Evolutionary conservation across 2,113 vertebrate genomes (phyloP).

Genomic region (Urocitellus parryii): DNA sequence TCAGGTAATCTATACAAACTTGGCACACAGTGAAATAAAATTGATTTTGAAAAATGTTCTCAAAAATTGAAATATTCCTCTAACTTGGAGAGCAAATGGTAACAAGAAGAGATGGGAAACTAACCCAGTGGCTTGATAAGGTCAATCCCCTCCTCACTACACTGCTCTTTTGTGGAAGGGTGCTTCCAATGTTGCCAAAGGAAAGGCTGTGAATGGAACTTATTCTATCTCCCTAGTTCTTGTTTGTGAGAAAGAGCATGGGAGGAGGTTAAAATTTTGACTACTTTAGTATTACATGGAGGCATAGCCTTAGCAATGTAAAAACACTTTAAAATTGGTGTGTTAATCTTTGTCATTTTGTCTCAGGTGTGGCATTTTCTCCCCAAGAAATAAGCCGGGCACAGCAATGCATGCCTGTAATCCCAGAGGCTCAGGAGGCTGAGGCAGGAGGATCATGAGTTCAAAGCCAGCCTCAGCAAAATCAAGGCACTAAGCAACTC

Average conservation of each 20-base stretch:
- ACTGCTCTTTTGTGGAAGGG: not conserved
- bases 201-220: not conserved
- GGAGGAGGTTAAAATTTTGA: not conserved
- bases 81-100: not conserved
- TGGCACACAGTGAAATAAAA: conserved; percentile 66
- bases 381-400: not conserved
- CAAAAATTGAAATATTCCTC: conserved; percentile 43
- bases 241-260: not conserved
- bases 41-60: not conserved
- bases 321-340: not conserved
- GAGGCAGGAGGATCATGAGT: too few relatives aligned
- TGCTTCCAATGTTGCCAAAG: not conserved
- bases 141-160: not conserved
- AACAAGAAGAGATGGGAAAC: conserved; percentile 27
- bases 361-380: not conserved
- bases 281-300: not conserved
- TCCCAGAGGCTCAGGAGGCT: too few relatives aligned
- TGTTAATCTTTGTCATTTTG: not conserved
- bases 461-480: too few relatives aligned
- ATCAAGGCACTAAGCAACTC: too few relatives aligned
- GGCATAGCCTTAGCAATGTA: not conserved
- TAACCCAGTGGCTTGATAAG: not conserved
- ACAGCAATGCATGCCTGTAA: too few relatives aligned
- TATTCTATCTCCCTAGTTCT: not conserved
- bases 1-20: conserved; percentile 50